Evolutionary conservation across 2,797 vertebrate species (phyloP).

Genomic region (Falco cherrug): DNA sequence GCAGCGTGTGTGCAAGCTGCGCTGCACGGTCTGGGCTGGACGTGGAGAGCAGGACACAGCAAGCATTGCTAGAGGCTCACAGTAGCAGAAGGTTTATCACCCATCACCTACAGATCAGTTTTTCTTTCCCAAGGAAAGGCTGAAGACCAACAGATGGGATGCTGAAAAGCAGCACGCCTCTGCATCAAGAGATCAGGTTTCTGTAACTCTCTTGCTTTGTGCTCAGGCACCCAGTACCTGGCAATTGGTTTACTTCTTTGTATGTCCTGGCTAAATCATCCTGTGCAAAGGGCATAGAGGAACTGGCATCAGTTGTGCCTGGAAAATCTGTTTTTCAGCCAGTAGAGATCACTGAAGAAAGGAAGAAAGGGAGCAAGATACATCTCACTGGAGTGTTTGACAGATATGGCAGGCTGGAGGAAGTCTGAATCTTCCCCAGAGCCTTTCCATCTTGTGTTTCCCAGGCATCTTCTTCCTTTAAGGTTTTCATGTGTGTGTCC

Average conservation of each 20-base stretch:
- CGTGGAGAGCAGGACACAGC: neutral
- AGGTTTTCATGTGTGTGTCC: neutral
- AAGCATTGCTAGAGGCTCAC: neutral
- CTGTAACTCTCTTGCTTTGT: neutral
- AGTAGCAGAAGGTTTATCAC: neutral
- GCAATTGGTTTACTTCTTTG: neutral
- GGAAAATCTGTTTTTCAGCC: neutral
- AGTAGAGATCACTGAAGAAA: neutral
- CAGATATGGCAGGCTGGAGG: neutral
- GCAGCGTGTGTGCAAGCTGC: rapidly evolving
- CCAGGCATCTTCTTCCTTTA: neutral
- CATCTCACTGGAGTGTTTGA: neutral
- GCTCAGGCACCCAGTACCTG: neutral
- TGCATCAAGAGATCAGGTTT: neutral
- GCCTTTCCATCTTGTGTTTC: neutral
- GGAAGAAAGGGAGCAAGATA: neutral
- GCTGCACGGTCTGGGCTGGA: neutral
- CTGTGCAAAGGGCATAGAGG: neutral
- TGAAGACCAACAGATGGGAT: neutral
- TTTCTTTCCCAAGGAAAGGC: neutral
- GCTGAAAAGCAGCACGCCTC: neutral
- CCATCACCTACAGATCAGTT: neutral
- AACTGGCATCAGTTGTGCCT: neutral
- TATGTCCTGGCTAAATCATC: neutral
- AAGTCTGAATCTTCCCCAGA: neutral